Evolutionary conservation across 1,140 invertebrate genomes (phyloP), one percentile per base, ranked within the genome.

Genomic region (Brachionus rotundiformis): DNA sequence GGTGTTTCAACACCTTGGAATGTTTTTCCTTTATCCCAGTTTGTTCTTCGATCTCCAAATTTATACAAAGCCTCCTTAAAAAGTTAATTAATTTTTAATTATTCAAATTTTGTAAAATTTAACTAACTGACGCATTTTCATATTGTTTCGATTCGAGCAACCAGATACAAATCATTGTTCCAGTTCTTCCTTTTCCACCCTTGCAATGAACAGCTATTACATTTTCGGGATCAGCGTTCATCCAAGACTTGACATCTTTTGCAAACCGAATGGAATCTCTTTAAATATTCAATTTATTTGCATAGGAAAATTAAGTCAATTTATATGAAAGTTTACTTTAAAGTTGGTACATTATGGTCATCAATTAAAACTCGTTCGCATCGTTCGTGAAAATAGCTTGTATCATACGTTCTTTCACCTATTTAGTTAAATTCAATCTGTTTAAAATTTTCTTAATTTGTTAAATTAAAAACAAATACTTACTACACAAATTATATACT

Each of bases 131-230:
- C 25, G 11, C 23, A 49, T 36, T 68, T 6, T 47, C 10, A 31
- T n/a, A 73, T 81, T 71, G 39, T 13, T 59, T 88, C 82, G 87
- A 87, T 82, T 90, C 89, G 5, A 91, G 86, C 0, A 91, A 85
- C 88, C 89, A 90, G 6, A 88, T 87, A 84, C 90, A 90, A 29
- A 91, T 89, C 87, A 91, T 90, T n/a, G 90, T 90, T 25, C 90
- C 90, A 19, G 90, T 91, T 27, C 90, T 85, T 1, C 90, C 90
- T 84, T 92, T 92, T 2, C 91, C 91, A 23, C 91, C 91, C 85
- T 92, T 92, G 84, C 91, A 92, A 84, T 92, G 91, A 31, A 92
- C 90, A 11, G 91, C 91, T 44, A 92, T 90, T 1, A 92, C 87
- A 84, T 92, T 91, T 16, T 84, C 49, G 3, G 88, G 86, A 84